phyloP scores from a whole-genome alignment of 1,140 invertebrate genomes.

The Microplitis mediator region DNA sequence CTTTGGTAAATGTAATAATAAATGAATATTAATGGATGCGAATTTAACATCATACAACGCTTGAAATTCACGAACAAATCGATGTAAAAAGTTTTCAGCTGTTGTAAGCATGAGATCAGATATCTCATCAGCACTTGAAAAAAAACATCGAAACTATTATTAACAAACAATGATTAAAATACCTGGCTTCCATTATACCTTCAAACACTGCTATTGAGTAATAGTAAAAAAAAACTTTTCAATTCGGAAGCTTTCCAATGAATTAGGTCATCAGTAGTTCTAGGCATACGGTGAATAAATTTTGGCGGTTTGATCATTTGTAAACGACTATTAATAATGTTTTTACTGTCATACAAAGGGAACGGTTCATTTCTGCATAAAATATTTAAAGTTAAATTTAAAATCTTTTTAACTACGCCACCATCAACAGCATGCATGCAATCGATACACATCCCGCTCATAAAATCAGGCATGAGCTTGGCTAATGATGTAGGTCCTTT shows the following conservation, averaged over 20 bases:
- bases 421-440: constrained; percentile 32
- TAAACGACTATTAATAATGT: constrained; percentile 20
- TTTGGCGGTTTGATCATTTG: constrained; percentile 21
- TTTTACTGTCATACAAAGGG: constrained; percentile 2
- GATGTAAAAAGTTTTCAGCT: constrained; percentile 14
- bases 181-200: constrained; percentile 14
- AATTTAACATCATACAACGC: constrained; percentile 14
- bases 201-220: constrained; percentile 25
- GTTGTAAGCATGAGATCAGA: background rate
- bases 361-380: constrained; percentile 6
- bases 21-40: constrained; percentile 26
- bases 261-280: constrained; percentile 12
- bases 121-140: constrained; percentile 12
- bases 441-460: constrained; percentile 29
- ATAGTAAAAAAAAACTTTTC: constrained; percentile 28
- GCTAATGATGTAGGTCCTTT: constrained; percentile 28
- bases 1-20: constrained; percentile 32
- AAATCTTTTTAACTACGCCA: no score
- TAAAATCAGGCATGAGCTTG: constrained; percentile 34
- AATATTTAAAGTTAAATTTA: constrained; percentile 16
- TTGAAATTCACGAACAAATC: constrained; percentile 26
- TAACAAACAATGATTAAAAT: constrained; percentile 23
- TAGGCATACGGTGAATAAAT: constrained; percentile 28
- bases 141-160: constrained; percentile 8
- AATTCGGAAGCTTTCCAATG: constrained; percentile 29